Percentiles rank a stretch among this genome's conserved stretches.
phyloP scores from a whole-genome alignment of 2,888 invertebrate genomes.

The Brachynemurus nebulosus region DNA sequence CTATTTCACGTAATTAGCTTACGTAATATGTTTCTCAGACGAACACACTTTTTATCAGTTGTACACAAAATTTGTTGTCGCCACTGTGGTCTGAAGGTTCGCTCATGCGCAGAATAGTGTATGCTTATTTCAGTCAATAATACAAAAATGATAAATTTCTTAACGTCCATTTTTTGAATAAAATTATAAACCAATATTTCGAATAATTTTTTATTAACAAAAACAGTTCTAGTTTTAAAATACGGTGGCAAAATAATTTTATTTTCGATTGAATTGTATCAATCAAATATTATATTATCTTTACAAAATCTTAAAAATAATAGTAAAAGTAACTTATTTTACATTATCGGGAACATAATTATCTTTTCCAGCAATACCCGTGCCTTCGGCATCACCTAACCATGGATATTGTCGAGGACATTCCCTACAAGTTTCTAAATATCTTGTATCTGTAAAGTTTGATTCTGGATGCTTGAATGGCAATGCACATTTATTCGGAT shows the following conservation, averaged over 20 bases:
- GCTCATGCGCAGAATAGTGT: no score
- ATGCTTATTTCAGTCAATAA: no score
- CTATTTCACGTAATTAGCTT: no score
- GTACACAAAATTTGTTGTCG: no score
- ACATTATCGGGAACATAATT: conserved; percentile 65
- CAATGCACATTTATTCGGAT: conserved; percentile 71
- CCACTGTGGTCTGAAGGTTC: no score
- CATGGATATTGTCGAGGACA: conserved; percentile 80
- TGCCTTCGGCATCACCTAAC: conserved; percentile 76
- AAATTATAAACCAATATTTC: no score
- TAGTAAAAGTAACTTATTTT: conserved; percentile 20
- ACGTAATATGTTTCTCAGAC: no score
- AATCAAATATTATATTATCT: no score
- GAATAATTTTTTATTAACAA: background rate
- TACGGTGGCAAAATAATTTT: background rate
- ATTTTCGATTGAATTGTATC: no score
- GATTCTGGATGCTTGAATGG: conserved; percentile 61
- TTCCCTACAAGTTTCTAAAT: conserved; percentile 75
- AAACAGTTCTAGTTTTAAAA: background rate
- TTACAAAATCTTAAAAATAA: background rate
- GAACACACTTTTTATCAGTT: no score
- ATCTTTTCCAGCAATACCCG: conserved; percentile 64
- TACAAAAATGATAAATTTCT: no score
- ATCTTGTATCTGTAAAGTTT: conserved; percentile 69
- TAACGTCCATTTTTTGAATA: no score